Conservation (phyloP, 2,888 invertebrate genomes). For the Strigamia crassipes region DNA sequence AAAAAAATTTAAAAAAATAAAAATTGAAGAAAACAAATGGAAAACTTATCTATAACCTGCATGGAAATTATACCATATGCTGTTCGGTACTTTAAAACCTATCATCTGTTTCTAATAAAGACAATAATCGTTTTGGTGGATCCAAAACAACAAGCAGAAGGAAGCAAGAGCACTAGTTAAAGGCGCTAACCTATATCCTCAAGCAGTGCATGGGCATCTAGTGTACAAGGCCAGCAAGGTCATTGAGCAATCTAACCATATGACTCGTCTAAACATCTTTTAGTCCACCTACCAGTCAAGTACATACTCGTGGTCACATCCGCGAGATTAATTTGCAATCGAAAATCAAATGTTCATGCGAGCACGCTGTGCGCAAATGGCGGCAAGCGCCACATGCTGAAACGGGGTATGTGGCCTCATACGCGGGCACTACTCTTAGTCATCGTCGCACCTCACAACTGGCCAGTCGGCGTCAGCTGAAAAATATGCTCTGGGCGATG, state of each 20-base stretch:
- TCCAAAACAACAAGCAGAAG: conserved; percentile 19
- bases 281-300: conserved; percentile 27
- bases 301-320: neutral
- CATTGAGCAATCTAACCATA: conserved; percentile 23
- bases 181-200: conserved; percentile 29
- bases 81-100: neutral
- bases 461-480: conserved; percentile 5
- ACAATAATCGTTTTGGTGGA: conserved; percentile 14
- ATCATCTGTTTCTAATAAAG: conserved; percentile 12
- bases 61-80: neutral
- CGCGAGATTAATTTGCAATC: neutral
- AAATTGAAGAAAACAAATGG: neutral
- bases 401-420: conserved; percentile 35
- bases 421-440: conserved; percentile 29
- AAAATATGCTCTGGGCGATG: conserved; percentile 36
- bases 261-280: neutral
- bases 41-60: neutral
- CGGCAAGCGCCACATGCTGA: conserved; percentile 30
- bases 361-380: neutral
- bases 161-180: conserved; percentile 16
- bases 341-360: neutral
- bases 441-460: conserved; percentile 34
- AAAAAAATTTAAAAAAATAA: neutral
- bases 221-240: conserved; percentile 42
- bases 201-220: conserved; percentile 28